Evolutionary conservation across 2,888 invertebrate species (phyloP), one percentile per base, ranked within the genome.

Genomic region (Amorpha juglandis): DNA sequence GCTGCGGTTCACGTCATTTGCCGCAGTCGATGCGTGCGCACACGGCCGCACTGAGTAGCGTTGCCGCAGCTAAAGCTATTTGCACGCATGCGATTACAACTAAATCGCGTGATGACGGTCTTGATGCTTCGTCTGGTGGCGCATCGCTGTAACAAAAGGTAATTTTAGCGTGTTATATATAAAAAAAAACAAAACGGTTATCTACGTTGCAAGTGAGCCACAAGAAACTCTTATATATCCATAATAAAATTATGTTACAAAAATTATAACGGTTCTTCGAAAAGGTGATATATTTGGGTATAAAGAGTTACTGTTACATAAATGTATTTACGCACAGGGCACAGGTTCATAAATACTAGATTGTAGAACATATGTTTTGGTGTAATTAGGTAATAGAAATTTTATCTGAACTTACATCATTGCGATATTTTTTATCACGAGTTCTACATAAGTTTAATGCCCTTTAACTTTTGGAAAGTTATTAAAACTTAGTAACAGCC

Each of bases 1-100:
- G 88, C 86, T 88, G 79, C 0, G 91, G 87, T 71, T 91, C 91
- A 77, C 85, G 90, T 94, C 94, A 92, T 82, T 86, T 79, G 76
- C 78, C 76, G 78, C 91, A 94, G 78, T 95, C 95, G 69, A 95
- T 94, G 66, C 94, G 89, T 3, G 94, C 88, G 74, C 95, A 92
- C 1, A 94, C 82, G 42, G 92, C 90, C 8, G 94, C 94, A 70
- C 94, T 94, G 6, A 93, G 74, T 0, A 95, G 82, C 0, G 94
- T 94, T 0, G 94, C 87, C 1, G 86, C 79, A 0, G 94, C 92
- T 1, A 95, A 81, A 0, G 88, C 83, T 66, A 94, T 89, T 80
- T 94, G 94, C 0, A 94, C 89, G 63, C 87, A 86, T 1, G 94
- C 94, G 62, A 94, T 90, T 16, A 94, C 90, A 0, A 93, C 83